Base-by-base conservation (phyloP, 2,797 vertebrate genomes). In the Protosalanx chinensis region DNA sequence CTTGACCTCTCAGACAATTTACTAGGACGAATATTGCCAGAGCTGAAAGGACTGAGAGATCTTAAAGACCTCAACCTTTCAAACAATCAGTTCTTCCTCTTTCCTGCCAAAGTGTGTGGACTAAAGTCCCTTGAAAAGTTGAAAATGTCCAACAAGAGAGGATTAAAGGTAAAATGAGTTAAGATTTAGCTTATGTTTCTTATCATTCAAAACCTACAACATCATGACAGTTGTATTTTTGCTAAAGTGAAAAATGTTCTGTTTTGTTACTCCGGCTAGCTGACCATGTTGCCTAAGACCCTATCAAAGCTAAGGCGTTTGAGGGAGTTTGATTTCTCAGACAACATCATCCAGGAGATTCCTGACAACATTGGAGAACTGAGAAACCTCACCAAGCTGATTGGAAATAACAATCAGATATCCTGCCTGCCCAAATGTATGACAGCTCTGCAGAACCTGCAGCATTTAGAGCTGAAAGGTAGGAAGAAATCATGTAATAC, bases 1-100 rank as follows among this genome's bases (percentile, higher is more conserved):
- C 68, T 70, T 8, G 60, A 70, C 30, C 37, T 70, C 23, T 70
- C 68, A 29, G 68, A 70, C 37, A 70, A 70, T 46, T 33, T 29
- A 20, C 18, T 70, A 27, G 58, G 35, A 49, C 37, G 13, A 58
- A 41, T 70, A 37, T 61, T 58, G 10, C 33, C 58, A 18, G 15
- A 70, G 15, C 35, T 51, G 35, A 18, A 56, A 49, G 30, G 68
- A 41, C 68, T 70, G 3, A 61, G 60, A 20, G 57, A 70, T 6
- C 68, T 70, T 6, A 70, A 41, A 27, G 58, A 70, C 37, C 58
- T 70, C 37, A 70, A 62, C 20, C 68, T 70, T 2, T 61, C 68
- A 53, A 70, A 29, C 35, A 70, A 70, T 41, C 68, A 70, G 57
- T 70, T 62, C 15, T 30, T 27, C 23, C 46, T 37, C 4, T 70